These are phyloP conservation scores for Hypena proboscidalis DNA, from an alignment of 2,888 invertebrate species.

Conservation along the genomic window DNA sequence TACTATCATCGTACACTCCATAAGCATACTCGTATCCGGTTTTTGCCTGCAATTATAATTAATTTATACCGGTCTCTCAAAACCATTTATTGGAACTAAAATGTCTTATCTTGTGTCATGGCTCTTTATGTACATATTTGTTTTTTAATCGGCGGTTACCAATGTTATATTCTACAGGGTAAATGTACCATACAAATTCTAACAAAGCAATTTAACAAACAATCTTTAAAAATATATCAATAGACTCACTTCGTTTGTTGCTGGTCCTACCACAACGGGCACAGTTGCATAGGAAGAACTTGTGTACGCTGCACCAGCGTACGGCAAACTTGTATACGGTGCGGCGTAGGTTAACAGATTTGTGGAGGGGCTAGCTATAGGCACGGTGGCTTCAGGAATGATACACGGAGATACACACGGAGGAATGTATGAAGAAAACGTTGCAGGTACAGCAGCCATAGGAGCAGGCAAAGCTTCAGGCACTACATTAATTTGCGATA, in stretches of 20 bases:
- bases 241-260: conserved; percentile 60
- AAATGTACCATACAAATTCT: no score
- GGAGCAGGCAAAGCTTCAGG: conserved; percentile 49
- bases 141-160: no score
- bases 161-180: no score
- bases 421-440: conserved; percentile 46
- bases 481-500: conserved; percentile 58
- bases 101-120: no score
- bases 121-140: no score
- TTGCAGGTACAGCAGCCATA: conserved; percentile 46
- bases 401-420: conserved; percentile 71
- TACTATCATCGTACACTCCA: conserved; percentile 81
- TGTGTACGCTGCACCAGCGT: no score
- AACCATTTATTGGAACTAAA: no score
- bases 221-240: neutral
- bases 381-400: conserved; percentile 50
- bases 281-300: conserved; percentile 49
- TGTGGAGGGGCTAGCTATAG: conserved; percentile 49
- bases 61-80: neutral
- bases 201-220: no score
- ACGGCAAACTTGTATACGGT: no score
- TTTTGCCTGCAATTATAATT: conserved; percentile 50
- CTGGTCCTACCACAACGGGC: conserved; percentile 57
- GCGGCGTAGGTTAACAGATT: conserved; percentile 63
- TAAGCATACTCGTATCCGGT: conserved; percentile 78